These are phyloP conservation scores for Varanus komodoensis DNA, from an alignment of 2,113 vertebrate species.

Conservation along the genomic window DNA sequence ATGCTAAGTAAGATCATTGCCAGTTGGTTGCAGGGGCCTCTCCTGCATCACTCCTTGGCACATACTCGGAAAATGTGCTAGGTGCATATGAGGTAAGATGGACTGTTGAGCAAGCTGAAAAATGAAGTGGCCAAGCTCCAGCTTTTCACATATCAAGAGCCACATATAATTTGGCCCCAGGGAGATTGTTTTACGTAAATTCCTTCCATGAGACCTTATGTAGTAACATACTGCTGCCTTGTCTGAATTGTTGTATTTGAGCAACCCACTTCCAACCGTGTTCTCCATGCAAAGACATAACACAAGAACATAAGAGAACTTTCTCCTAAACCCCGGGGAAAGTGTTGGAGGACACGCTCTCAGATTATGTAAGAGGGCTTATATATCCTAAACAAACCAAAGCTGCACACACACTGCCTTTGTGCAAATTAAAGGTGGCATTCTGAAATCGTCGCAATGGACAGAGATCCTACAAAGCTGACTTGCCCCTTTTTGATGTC, in stretches of 20 bases:
- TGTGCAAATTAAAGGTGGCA: slow-evolving; percentile 57
- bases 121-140: not conserved
- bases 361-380: slow-evolving; percentile 21
- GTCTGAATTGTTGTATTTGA: not conserved
- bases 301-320: not conserved
- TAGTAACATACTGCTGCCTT: not conserved
- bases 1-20: not conserved
- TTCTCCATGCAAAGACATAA: not conserved
- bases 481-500: slow-evolving; percentile 64
- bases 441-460: not conserved
- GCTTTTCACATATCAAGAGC: not conserved
- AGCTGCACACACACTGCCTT: not conserved
- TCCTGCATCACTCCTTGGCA: not conserved
- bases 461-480: slow-evolving; percentile 1
- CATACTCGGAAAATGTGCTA: not conserved
- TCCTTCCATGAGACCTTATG: not conserved
- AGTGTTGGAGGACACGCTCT: slow-evolving; percentile 14
- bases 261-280: not conserved
- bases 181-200: not conserved
- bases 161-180: not conserved
- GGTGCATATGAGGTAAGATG: too few relatives aligned
- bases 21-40: too few relatives aligned
- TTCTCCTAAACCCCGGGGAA: not conserved
- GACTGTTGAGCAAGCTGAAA: not conserved
- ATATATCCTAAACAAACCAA: not conserved